Evolutionary conservation across 2,113 vertebrate genomes (phyloP), one percentile per base, ranked within the genome.

Genomic region (Misgurnus mizolepis): DNA sequence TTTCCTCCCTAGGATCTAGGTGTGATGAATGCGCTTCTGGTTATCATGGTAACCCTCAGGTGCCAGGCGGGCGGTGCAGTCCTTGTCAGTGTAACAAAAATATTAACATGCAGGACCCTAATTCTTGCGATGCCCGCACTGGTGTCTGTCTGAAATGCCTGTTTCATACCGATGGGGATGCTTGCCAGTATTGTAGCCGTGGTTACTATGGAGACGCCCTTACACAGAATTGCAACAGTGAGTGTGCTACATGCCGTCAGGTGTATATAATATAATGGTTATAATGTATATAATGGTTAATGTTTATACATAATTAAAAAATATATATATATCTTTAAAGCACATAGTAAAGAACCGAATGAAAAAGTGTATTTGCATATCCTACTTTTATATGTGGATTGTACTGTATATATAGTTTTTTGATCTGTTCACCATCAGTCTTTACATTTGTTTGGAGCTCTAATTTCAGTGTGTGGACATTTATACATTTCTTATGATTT

Each of bases 151-250:
- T 96, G 77, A 95, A 90, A 78, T 99, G 98, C 83, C 93, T 96
- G 79, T 90, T 96, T 87, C 94, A 98, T 90, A 98, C 97, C 0
- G 94, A 96, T 83, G 98, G 98, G 0, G 84, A 92, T 55, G 87
- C 86, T 1, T 99, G 98, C 86, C 93, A 96, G 67, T 85, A 88
- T 60, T 99, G 98, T 91, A 93, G 87, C 7, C 55, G 83, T 5
- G 98, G 98, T 11, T 98, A 98, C 86, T 96, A 97, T 0, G 96
- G 98, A 11, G 91, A 92, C 0, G 96, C 97, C 0, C 86, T 90
- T 65, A 93, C 89, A 43, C 97, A 97, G 88, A 96, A 92, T 89
- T 98, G 98, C 85, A 92, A 95, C 86, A 98, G 98, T 99, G 90
- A 97, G 97, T 87, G 43, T 9, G 40, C 4, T 47, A 8, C 3